phyloP scores from a whole-genome alignment of 2,113 vertebrate genomes.

The Engystomops pustulosus region DNA sequence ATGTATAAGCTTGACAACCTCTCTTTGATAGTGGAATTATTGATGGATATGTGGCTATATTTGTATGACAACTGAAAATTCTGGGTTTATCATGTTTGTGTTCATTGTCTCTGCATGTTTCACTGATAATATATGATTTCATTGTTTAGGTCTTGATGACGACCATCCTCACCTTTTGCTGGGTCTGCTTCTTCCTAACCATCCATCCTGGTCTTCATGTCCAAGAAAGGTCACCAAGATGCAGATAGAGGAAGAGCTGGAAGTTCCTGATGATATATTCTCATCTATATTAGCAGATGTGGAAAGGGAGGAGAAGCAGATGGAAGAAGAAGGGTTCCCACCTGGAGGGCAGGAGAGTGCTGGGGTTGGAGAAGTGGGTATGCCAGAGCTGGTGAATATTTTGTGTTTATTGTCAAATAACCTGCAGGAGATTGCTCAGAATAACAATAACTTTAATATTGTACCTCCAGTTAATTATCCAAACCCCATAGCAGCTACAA shows the following conservation, averaged over 20 bases:
- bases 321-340: slow-evolving; percentile 4
- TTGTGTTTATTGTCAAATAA: slow-evolving; percentile 2
- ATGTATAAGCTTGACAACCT: too few relatives aligned
- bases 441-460: neutral
- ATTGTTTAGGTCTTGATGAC: slow-evolving; percentile 60
- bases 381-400: slow-evolving; percentile 24
- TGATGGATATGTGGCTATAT: too few relatives aligned
- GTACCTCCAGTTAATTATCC: neutral
- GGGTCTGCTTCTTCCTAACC: slow-evolving; percentile 66
- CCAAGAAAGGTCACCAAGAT: neutral
- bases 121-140: neutral
- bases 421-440: slow-evolving; percentile 14
- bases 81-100: too few relatives aligned
- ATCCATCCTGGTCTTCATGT: slow-evolving; percentile 37
- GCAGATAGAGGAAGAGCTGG: neutral
- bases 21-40: too few relatives aligned
- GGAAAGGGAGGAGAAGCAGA: slow-evolving; percentile 2
- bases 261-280: slow-evolving; percentile 51
- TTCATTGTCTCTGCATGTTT: neutral
- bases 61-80: too few relatives aligned
- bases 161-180: slow-evolving; percentile 60
- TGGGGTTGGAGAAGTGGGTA: neutral
- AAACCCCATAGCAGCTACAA: neutral
- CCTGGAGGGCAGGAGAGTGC: neutral
- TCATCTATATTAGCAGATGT: slow-evolving; percentile 47